Percentiles rank a stretch among this genome's conserved stretches.
Conservation (phyloP, 2,797 vertebrate genomes). For the Semaprochilodus insignis region DNA sequence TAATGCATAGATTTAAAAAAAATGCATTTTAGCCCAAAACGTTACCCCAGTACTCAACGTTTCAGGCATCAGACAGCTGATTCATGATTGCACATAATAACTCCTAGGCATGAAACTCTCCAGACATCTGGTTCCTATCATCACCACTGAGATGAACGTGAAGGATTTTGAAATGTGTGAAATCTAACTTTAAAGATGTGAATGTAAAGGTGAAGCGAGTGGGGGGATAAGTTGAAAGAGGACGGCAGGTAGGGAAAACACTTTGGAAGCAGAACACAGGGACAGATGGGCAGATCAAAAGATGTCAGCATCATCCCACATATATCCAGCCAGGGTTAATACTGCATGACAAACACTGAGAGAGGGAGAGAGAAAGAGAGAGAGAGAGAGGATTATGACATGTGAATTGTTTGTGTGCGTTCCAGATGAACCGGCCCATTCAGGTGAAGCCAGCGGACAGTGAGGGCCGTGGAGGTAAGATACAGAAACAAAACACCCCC, state of each 20-base stretch:
- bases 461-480: constrained; percentile 97
- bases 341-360: constrained; percentile 21
- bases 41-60: too few species aligned
- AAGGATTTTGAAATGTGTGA: too few species aligned
- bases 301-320: constrained; percentile 5
- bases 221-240: neutral
- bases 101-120: too few species aligned
- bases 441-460: constrained; percentile 99
- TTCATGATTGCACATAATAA: too few species aligned
- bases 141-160: too few species aligned
- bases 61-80: too few species aligned
- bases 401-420: constrained; percentile 46
- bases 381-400: constrained; percentile 33
- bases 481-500: neutral
- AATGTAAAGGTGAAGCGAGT: constrained; percentile 23
- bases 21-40: too few species aligned
- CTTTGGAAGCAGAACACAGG: constrained; percentile 1
- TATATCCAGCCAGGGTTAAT: neutral
- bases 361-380: constrained; percentile 26
- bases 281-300: constrained; percentile 40
- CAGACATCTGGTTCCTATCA: too few species aligned
- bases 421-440: constrained; percentile 97
- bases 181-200: neutral
- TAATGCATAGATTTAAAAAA: too few species aligned
- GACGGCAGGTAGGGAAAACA: neutral